Evolutionary conservation across 2,113 vertebrate genomes (phyloP), one percentile per base, ranked within the genome.

Genomic region (Delphinus delphis): DNA sequence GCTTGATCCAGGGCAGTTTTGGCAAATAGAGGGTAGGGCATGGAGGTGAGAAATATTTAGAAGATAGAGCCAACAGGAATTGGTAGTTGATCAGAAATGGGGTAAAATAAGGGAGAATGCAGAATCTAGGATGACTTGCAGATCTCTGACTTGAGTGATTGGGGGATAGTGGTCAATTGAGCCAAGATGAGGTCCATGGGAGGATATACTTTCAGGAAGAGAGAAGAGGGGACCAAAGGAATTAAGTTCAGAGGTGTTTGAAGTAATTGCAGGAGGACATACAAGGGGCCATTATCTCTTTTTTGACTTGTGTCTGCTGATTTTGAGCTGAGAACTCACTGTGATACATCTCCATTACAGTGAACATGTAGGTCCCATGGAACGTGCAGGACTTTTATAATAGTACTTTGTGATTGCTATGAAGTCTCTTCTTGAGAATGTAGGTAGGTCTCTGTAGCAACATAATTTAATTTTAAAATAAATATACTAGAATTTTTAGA

Each of bases 391-490:
- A 36, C 8, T 84, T 96, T 73, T 33, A 55, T 26, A 62, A 76
- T 6, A 70, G 50, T 50, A 63, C 25, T 60, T 74, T 82, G 58
- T 83, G 84, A 25, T 92, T 38, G 6, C 63, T 90, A 5, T 71
- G 23, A 93, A 88, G 44, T 68, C 10, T 13, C 55, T 95, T 84
- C 28, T 82, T 88, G 47, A 88, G 60, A 84, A 90, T 58, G 17
- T 50, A 82, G 26, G 44, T 83, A 23, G 84, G 13, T 13, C 8
- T 93, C 44, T 87, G 18, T 58, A 81, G 53, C 8, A 15, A 60
- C n/a, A 31, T 83, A 74, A 31, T 74, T 90, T 88, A 77, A 80
- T 94, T 93, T 89, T 26, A 74, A 82, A 82, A 71, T 89, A 91
- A 95, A 90, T 91, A 28, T 18, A 33, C 17, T 89, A 50, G 31